A percentile compares a stretch with the other conserved stretches of the same genome.
Evolutionary conservation across 2,888 invertebrate genomes (phyloP).

Genomic region (Caenorhabditis sulstoni): DNA sequence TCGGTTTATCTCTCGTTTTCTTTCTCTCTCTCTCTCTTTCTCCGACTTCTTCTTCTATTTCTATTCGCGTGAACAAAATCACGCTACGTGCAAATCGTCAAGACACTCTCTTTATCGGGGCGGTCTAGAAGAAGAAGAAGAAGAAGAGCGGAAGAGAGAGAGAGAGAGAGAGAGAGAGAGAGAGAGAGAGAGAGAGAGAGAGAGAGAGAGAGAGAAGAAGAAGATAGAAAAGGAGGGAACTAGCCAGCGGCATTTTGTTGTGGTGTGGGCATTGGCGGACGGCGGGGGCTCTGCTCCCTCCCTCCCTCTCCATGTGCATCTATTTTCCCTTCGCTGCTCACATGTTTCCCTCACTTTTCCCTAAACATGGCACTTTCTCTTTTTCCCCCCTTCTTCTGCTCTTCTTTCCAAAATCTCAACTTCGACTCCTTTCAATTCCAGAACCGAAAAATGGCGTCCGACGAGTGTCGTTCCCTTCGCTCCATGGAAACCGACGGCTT

Average conservation of each 20-base stretch:
- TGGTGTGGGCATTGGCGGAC: no score
- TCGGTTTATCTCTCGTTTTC: no score
- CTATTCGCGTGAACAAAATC: constrained; percentile 41
- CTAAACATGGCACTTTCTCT: constrained; percentile 1
- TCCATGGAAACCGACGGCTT: constrained; percentile 63
- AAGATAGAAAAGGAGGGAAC: constrained; percentile 1
- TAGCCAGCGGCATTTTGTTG: neutral
- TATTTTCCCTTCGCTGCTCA: neutral
- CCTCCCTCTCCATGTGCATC: neutral
- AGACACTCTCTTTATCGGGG: neutral
- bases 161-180: constrained; percentile 10
- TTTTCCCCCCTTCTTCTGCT: neutral
- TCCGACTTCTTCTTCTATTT: no score
- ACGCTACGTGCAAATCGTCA: constrained; percentile 56
- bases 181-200: neutral
- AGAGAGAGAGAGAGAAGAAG: neutral
- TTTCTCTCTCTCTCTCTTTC: neutral
- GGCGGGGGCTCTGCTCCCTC: neutral
- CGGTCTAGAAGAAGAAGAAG: constrained; percentile 11
- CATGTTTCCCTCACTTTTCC: neutral
- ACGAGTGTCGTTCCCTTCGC: constrained; percentile 57
- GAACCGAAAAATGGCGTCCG: constrained; percentile 32
- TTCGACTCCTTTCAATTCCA: constrained; percentile 14
- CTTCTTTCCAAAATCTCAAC: neutral
- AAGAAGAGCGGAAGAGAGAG: constrained; percentile 1